A percentile compares a stretch with the other conserved stretches of the same genome.
Conservation (phyloP, 2,888 invertebrate species). For the Idaea dimidiata region DNA sequence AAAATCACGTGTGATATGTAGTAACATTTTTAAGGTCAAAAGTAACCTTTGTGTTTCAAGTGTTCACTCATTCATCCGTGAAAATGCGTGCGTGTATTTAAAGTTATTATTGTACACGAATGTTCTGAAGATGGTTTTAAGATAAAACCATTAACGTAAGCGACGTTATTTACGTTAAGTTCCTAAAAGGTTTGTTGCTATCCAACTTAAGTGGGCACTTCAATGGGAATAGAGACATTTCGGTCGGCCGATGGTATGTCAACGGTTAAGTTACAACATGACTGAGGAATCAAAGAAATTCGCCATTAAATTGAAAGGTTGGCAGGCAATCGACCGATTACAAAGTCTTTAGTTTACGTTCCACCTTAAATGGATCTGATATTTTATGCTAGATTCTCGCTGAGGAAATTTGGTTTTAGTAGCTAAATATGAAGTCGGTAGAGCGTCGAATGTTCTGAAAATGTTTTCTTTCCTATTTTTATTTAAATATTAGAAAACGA, state of each 20-base stretch:
- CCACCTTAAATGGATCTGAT: neutral
- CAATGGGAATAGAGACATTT: neutral
- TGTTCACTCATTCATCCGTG: neutral
- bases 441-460: neutral
- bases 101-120: neutral
- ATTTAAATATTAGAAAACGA: too few relatives aligned
- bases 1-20: too few relatives aligned
- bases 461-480: neutral
- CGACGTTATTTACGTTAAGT: neutral
- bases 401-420: neutral
- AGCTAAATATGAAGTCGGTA: neutral
- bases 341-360: neutral
- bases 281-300: neutral
- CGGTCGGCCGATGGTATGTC: neutral
- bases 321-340: neutral
- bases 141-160: slow-evolving; percentile 4
- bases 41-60: too few relatives aligned
- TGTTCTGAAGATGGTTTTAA: slow-evolving; percentile 4
- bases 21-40: too few relatives aligned
- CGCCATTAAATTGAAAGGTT: neutral
- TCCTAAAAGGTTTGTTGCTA: slow-evolving; percentile 1
- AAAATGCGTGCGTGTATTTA: neutral
- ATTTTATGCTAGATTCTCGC: neutral
- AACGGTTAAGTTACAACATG: neutral
- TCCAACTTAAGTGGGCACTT: neutral